These are phyloP conservation scores for Cherax destructor DNA, from an alignment of 1,140 invertebrate species.

Conservation along the genomic window DNA sequence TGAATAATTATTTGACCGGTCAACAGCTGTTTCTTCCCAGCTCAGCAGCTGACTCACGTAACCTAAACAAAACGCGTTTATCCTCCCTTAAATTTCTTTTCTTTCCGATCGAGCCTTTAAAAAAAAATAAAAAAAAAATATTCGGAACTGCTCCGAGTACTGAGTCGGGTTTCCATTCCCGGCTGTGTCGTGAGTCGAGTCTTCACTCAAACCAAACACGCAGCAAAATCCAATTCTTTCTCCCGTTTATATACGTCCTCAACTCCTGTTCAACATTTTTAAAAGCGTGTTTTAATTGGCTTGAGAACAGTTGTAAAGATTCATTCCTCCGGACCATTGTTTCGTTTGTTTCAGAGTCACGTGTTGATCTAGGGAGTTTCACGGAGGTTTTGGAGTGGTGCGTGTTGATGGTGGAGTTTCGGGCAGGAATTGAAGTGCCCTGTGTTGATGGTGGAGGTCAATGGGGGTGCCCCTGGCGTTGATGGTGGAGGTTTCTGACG, in stretches of 20 bases:
- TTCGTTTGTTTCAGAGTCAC: too few relatives aligned
- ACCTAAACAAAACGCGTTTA: background rate
- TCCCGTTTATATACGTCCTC: conserved; percentile 11
- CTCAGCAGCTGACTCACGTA: background rate
- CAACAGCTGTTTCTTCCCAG: too few relatives aligned
- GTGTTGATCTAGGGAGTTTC: too few relatives aligned
- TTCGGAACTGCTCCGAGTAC: too few relatives aligned
- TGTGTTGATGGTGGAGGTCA: background rate
- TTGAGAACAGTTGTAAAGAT: background rate
- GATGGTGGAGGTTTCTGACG: too few relatives aligned
- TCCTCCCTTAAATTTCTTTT: background rate
- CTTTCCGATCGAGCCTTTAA: background rate
- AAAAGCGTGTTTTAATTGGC: conserved; percentile 27
- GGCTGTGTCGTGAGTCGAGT: conserved; percentile 13
- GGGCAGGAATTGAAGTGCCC: background rate
- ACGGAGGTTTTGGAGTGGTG: background rate
- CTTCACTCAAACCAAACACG: conserved; percentile 31
- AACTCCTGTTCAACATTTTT: conserved; percentile 21
- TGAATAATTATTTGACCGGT: too few relatives aligned
- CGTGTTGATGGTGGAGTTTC: conserved; percentile 2
- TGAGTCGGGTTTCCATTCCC: too few relatives aligned
- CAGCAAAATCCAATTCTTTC: conserved; percentile 27
- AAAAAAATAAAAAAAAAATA: background rate
- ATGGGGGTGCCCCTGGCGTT: too few relatives aligned
- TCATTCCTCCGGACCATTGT: background rate